Percentiles rank a stretch among this genome's conserved stretches.
These are phyloP conservation scores for Lobophora halterata DNA, from an alignment of 2,888 invertebrate genomes.

Conservation along the genomic window DNA sequence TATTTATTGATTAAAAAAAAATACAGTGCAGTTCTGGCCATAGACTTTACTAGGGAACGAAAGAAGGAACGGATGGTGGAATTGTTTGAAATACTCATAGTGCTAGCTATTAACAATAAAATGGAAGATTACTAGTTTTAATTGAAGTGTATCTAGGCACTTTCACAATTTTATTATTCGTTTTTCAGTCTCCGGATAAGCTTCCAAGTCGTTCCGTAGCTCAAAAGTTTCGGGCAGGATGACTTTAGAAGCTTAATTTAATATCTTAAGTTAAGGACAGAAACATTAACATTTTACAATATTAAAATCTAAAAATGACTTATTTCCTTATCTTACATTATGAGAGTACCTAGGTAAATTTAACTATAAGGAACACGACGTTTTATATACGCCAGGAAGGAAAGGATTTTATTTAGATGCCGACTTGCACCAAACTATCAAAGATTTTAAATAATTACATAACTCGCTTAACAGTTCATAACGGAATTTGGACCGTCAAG, in stretches of 20 bases:
- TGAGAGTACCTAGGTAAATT: slow-evolving; percentile 29
- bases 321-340: slow-evolving; percentile 15
- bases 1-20: no score
- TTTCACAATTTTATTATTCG: slow-evolving; percentile 19
- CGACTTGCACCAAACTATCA: no score
- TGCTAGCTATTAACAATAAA: slow-evolving; percentile 4
- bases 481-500: no score
- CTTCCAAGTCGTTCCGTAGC: slow-evolving; percentile 60
- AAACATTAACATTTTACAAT: slow-evolving; percentile 24
- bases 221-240: slow-evolving; percentile 70
- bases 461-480: no score
- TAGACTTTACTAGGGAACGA: no score
- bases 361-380: slow-evolving; percentile 29
- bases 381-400: slow-evolving; percentile 1
- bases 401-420: background rate
- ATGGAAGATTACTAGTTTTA: slow-evolving; percentile 8
- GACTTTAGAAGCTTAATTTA: slow-evolving; percentile 45
- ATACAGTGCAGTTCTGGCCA: no score
- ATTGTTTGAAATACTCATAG: no score
- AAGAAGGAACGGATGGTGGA: no score
- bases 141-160: background rate
- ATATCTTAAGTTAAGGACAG: slow-evolving; percentile 24
- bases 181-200: slow-evolving; percentile 51
- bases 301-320: slow-evolving; percentile 17
- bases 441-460: no score